Conservation (phyloP, 2,888 invertebrate species). For the Shargacucullia verbasci region DNA sequence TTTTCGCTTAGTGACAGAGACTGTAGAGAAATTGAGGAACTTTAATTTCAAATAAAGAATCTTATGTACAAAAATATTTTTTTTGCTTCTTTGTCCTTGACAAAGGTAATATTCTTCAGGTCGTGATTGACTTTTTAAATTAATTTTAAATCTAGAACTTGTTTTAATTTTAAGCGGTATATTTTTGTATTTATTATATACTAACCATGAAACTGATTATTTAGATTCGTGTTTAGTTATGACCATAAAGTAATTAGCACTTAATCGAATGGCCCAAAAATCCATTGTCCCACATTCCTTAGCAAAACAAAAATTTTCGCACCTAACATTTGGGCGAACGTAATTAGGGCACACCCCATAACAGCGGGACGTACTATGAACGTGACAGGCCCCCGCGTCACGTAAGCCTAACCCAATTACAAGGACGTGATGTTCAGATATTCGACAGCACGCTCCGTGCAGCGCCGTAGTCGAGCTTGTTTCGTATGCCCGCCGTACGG, state of each 20-base stretch:
- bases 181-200: no score
- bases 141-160: no score
- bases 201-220: no score
- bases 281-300: constrained; percentile 13
- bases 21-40: no score
- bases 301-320: constrained; percentile 46
- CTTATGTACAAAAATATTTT: no score
- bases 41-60: no score
- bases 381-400: constrained; percentile 81
- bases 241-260: constrained; percentile 2
- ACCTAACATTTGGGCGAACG: constrained; percentile 70
- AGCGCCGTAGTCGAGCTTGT: constrained; percentile 71
- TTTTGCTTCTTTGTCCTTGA: no score
- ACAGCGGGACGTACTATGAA: constrained; percentile 65
- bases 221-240: background rate
- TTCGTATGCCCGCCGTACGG: constrained; percentile 84
- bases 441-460: constrained; percentile 75
- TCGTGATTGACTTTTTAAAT: no score
- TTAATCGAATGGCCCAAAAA: constrained; percentile 15
- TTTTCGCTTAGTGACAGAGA: background rate
- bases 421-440: constrained; percentile 82
- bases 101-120: no score
- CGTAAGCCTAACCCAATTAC: constrained; percentile 88
- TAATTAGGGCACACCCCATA: constrained; percentile 84
- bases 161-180: no score